phyloP scores from a whole-genome alignment of 2,888 invertebrate genomes.

The Alentia gelatinosa region DNA sequence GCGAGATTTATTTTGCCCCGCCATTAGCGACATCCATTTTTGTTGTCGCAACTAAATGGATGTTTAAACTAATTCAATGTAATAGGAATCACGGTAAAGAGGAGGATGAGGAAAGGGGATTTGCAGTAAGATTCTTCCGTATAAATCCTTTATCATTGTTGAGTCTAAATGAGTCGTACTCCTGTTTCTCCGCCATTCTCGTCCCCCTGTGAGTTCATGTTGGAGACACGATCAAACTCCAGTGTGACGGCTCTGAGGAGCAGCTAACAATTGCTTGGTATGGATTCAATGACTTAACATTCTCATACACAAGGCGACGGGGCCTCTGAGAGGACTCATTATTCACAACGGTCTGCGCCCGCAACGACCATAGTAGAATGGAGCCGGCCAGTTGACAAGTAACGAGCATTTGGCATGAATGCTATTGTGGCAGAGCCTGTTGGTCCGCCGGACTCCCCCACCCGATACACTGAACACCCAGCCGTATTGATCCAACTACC shows the following conservation, averaged over 20 bases:
- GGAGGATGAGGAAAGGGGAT: not conserved
- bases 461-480: no score
- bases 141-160: not conserved
- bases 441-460: not conserved
- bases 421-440: not conserved
- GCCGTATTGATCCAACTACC: no score
- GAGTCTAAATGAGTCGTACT: not conserved
- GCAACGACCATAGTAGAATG: not conserved
- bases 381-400: not conserved
- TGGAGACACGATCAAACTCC: not conserved
- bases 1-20: not conserved
- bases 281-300: conserved; percentile 33
- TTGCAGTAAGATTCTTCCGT: not conserved
- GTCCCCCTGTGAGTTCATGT: not conserved
- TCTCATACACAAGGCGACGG: not conserved
- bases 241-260: not conserved
- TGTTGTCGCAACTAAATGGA: conserved; percentile 35
- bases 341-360: not conserved
- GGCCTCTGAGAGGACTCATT: not conserved
- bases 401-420: conserved; percentile 20
- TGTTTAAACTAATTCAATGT: conserved; percentile 43
- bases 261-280: not conserved
- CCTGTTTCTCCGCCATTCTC: not conserved
- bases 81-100: conserved; percentile 24
- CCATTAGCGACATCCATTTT: not conserved